Percentiles rank a stretch among this genome's conserved stretches.
Conservation (phyloP, 2,113 vertebrate species). For the Phylloscopus trochilus region DNA sequence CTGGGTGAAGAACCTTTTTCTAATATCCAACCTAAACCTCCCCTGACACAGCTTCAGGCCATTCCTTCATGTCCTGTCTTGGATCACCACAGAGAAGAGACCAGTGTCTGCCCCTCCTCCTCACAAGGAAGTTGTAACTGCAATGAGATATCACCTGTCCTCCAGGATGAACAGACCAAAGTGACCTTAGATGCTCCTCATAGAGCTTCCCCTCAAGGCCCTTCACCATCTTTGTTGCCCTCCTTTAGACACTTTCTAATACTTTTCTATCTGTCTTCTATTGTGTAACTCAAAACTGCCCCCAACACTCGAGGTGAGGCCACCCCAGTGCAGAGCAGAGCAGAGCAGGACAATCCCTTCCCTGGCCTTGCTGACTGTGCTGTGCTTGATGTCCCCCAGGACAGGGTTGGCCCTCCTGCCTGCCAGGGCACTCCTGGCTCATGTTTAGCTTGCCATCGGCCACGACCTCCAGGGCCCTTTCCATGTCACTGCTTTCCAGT, state of each 20-base stretch:
- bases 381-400: background rate
- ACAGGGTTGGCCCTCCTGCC: accelerated
- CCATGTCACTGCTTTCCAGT: background rate
- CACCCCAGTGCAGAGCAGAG: background rate
- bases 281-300: background rate
- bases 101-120: background rate
- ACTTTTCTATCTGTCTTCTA: background rate
- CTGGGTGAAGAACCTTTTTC: background rate
- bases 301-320: background rate
- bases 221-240: background rate
- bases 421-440: background rate
- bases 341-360: background rate
- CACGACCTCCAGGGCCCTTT: background rate
- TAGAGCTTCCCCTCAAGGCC: background rate
- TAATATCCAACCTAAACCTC: background rate
- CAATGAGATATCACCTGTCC: background rate
- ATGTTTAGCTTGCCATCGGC: accelerated
- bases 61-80: background rate
- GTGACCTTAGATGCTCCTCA: accelerated
- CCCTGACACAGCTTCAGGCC: background rate
- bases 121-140: background rate
- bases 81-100: background rate
- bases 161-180: background rate
- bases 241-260: background rate
- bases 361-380: accelerated